Conservation (phyloP, 2,797 vertebrate species). For the Melanotaenia pygmaea region DNA sequence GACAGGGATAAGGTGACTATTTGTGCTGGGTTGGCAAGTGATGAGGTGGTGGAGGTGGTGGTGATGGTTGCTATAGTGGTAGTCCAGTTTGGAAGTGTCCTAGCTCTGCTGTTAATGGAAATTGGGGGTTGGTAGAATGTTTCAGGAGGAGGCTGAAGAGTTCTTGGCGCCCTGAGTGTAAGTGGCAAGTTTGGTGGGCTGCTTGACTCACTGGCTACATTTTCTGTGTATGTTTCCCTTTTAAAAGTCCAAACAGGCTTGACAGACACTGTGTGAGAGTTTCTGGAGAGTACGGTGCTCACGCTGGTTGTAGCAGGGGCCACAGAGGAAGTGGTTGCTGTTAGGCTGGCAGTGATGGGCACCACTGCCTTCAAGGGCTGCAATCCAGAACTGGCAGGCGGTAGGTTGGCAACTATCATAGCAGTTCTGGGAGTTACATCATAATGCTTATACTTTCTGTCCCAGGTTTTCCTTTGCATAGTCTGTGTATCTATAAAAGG, state of each 20-base stretch:
- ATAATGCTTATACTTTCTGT: slow-evolving; percentile 91
- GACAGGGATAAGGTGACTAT: slow-evolving; percentile 33
- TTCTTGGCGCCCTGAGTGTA: slow-evolving; percentile 86
- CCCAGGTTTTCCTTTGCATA: slow-evolving; percentile 87
- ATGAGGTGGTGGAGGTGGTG: slow-evolving; percentile 15
- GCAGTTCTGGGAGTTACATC: slow-evolving; percentile 89
- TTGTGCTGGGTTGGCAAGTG: slow-evolving; percentile 7
- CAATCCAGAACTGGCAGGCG: slow-evolving; percentile 74
- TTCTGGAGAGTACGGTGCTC: slow-evolving; percentile 72
- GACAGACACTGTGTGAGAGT: slow-evolving; percentile 68
- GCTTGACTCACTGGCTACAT: slow-evolving; percentile 61
- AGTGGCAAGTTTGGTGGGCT: slow-evolving; percentile 66
- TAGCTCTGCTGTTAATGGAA: slow-evolving; percentile 71
- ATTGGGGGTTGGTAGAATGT: slow-evolving; percentile 94
- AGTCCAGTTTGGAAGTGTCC: slow-evolving; percentile 75
- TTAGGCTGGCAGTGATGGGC: slow-evolving; percentile 30
- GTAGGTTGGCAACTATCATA: slow-evolving; percentile 86
- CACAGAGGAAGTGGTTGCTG: slow-evolving; percentile 39
- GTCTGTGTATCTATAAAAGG: slow-evolving; percentile 89
- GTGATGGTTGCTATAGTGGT: slow-evolving; percentile 56
- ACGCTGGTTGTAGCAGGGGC: slow-evolving; percentile 18
- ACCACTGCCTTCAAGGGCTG: slow-evolving; percentile 53
- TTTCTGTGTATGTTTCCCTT: slow-evolving; percentile 72
- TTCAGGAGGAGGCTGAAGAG: slow-evolving; percentile 92
- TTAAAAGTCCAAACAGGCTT: slow-evolving; percentile 75